A percentile compares a stretch with the other conserved stretches of the same genome.
phyloP scores from a whole-genome alignment of 1,140 invertebrate species.

The Brachionus paranguensis region DNA sequence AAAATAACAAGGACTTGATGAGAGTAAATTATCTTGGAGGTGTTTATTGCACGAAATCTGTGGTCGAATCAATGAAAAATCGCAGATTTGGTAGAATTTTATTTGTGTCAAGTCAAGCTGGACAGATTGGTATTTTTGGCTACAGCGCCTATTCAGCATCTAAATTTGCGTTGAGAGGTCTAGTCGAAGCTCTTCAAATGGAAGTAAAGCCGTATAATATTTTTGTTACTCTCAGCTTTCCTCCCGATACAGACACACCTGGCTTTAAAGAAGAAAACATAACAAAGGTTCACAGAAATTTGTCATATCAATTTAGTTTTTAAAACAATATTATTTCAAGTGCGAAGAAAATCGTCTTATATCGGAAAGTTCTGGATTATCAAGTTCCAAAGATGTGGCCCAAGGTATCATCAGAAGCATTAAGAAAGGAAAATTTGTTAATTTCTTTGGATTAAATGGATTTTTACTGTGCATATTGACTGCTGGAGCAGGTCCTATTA shows the following conservation, averaged over 20 bases:
- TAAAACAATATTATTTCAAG: conserved; percentile 44
- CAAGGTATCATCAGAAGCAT: conserved; percentile 61
- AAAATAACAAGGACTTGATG: conserved; percentile 3
- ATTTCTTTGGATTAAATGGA: conserved; percentile 40
- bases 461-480: background rate
- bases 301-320: background rate
- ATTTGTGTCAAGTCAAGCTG: conserved; percentile 80
- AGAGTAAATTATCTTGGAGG: conserved; percentile 37
- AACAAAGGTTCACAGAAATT: conserved; percentile 59
- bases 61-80: conserved; percentile 11
- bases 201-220: conserved; percentile 67
- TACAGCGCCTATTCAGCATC: conserved; percentile 81
- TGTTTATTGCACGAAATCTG: conserved; percentile 35
- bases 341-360: conserved; percentile 55
- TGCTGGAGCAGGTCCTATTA: conserved; percentile 17
- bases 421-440: conserved; percentile 25
- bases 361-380: conserved; percentile 62
- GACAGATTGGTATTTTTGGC: conserved; percentile 81
- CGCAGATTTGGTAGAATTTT: conserved; percentile 47
- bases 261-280: conserved; percentile 79
- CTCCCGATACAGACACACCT: conserved; percentile 95
- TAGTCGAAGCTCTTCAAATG: conserved; percentile 87
- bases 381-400: conserved; percentile 73
- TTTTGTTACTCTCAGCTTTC: conserved; percentile 75
- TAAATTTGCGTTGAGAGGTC: conserved; percentile 87